Evolutionary conservation across 2,797 vertebrate species (phyloP), one percentile per base, ranked within the genome.

Genomic region (Molossus molossus): DNA sequence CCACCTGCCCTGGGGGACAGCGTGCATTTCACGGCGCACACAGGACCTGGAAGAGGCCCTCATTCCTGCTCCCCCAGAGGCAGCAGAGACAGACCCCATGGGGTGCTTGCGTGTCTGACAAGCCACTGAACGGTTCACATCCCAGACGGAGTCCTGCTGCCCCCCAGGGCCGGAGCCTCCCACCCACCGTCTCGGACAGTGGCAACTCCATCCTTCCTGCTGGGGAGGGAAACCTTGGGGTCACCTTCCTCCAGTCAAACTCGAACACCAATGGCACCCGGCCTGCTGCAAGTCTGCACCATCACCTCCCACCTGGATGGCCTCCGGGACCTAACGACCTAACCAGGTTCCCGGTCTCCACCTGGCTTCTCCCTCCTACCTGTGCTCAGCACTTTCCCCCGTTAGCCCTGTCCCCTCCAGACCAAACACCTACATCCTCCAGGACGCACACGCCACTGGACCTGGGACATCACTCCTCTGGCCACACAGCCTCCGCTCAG

Each of bases 51-150:
- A 69, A 45, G 40, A 23, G 10, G 27, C 69, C 62, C 6, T 6
- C 29, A 55, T 1, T 67, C 8, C 17, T 0, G 5, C 48, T 9
- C 18, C 84, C 6, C 5, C 3, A 40, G 45, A 72, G 55, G 5
- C 9, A 2, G 45, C 40, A 45, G 1, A 73, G 57, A 29, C 9
- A 27, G 45, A 9, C 3, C 0, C 17, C 17, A 11, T 17, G 20
- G 33, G 23, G 6, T 2, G 14, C 11, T 3, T 1, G 4, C 27
- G 5, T 0, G 13, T 23, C 64, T 0, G 1, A 4, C 9, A 25
- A 12, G 9, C 48, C 12, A 3, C 62, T 0, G 5, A 45, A 14
- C 0, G 0, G 25, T 20, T 25, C 64, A 18, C 2, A 2, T 11
- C 27, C n/a, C 27, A 20, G 18, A 37, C 27, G 1, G 2, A 5